Conservation (phyloP, 2,888 invertebrate species). For the Megamerina dolium region DNA sequence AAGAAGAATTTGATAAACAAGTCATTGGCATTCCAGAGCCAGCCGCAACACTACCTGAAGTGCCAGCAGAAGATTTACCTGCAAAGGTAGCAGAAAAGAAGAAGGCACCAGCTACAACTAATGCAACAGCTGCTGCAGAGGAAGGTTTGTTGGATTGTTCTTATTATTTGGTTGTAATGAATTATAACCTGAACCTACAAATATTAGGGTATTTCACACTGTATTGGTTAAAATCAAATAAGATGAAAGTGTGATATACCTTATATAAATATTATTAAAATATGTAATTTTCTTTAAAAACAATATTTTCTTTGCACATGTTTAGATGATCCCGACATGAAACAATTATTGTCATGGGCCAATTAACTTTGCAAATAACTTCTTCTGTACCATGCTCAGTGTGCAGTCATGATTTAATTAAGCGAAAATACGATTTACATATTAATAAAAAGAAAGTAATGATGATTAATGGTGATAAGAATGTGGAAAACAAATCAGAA, state of each 20-base stretch:
- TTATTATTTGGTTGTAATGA: slow-evolving; percentile 1
- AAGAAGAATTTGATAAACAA: slow-evolving; percentile 84
- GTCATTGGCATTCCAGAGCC: slow-evolving; percentile 72
- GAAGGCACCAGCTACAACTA: slow-evolving; percentile 26
- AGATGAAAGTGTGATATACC: no score
- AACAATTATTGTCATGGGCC: slow-evolving; percentile 70
- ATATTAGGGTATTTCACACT: no score
- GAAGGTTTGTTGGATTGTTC: slow-evolving; percentile 10
- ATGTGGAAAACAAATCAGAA: no score
- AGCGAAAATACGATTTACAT: no score
- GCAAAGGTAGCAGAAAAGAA: slow-evolving; percentile 43
- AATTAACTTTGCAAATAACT: no score
- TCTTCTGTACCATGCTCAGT: no score
- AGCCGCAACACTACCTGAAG: slow-evolving; percentile 65
- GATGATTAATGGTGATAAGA: no score
- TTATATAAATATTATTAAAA: no score
- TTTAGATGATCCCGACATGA: slow-evolving; percentile 62
- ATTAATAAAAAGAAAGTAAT: no score
- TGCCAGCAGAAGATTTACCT: slow-evolving; percentile 61
- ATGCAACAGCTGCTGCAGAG: slow-evolving; percentile 11
- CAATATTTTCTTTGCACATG: not conserved
- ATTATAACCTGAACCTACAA: no score
- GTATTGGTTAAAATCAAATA: no score
- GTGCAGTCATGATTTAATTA: no score
- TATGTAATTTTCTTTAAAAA: not conserved